phyloP scores from a whole-genome alignment of 2,113 vertebrate genomes.

The Oenanthe melanoleuca region DNA sequence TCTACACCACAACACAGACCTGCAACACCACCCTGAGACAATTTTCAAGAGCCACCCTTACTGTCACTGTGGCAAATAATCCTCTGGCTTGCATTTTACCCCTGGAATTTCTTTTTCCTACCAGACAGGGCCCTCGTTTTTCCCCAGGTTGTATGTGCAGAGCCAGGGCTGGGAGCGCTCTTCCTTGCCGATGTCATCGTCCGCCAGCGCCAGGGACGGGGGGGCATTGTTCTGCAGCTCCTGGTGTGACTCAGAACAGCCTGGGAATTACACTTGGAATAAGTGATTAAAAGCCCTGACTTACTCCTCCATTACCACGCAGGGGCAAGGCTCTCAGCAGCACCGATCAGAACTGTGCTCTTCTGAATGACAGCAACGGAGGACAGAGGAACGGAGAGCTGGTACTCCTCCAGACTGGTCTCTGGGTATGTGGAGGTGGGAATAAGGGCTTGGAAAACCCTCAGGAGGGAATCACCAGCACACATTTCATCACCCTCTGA shows the following conservation, averaged over 20 bases:
- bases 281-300: constrained; percentile 8
- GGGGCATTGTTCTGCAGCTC: neutral
- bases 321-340: neutral
- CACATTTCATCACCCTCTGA: neutral
- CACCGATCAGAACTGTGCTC: rapidly evolving
- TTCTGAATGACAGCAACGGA: neutral
- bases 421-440: neutral
- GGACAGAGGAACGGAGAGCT: rapidly evolving
- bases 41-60: neutral
- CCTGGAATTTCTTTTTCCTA: neutral
- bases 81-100: rapidly evolving
- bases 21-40: rapidly evolving
- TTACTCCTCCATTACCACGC: neutral
- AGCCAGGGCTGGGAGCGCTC: neutral
- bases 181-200: neutral
- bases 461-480: neutral
- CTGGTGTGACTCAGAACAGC: neutral
- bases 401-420: neutral
- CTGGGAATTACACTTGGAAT: neutral
- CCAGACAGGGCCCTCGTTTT: neutral
- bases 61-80: rapidly evolving
- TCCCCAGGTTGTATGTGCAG: neutral
- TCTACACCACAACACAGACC: rapidly evolving
- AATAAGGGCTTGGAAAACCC: neutral
- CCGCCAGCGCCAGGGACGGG: rapidly evolving